Percentiles rank a stretch among this genome's conserved stretches.
phyloP scores from a whole-genome alignment of 2,888 invertebrate species.

The Villa cingulata region DNA sequence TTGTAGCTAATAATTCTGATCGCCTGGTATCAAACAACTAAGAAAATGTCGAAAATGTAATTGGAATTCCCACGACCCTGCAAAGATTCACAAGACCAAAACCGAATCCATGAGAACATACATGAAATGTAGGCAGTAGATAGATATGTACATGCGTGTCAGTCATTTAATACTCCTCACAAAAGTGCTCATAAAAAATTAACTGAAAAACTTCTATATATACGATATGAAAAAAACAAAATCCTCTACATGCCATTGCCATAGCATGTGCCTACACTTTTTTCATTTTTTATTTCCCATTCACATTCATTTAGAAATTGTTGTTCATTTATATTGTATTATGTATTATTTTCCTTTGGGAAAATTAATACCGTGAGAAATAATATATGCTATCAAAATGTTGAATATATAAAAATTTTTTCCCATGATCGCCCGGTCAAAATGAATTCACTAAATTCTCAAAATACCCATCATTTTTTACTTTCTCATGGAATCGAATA shows the following conservation, averaged over 20 bases:
- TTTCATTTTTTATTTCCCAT: background rate
- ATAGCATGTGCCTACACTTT: background rate
- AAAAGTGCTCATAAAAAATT: no score
- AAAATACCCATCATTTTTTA: constrained; percentile 10
- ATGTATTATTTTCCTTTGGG: background rate
- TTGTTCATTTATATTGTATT: background rate
- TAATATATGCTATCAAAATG: background rate
- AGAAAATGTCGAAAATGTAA: constrained; percentile 34
- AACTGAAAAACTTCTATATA: no score
- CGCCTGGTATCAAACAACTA: constrained; percentile 34
- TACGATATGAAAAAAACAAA: no score
- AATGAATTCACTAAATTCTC: constrained; percentile 19
- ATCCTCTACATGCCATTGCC: background rate
- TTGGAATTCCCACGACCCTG: constrained; percentile 36
- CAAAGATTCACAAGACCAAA: background rate
- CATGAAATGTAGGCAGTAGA: background rate
- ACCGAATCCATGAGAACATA: background rate
- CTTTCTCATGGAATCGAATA: background rate
- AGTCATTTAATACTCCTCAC: no score
- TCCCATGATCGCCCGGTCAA: constrained; percentile 19
- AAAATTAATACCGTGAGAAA: background rate
- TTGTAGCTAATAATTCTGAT: constrained; percentile 23
- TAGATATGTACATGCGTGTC: background rate
- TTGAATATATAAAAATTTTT: background rate
- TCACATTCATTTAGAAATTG: background rate